These are phyloP conservation scores for Threskiornis aethiopicus DNA, from an alignment of 2,797 vertebrate species.

Conservation along the genomic window DNA sequence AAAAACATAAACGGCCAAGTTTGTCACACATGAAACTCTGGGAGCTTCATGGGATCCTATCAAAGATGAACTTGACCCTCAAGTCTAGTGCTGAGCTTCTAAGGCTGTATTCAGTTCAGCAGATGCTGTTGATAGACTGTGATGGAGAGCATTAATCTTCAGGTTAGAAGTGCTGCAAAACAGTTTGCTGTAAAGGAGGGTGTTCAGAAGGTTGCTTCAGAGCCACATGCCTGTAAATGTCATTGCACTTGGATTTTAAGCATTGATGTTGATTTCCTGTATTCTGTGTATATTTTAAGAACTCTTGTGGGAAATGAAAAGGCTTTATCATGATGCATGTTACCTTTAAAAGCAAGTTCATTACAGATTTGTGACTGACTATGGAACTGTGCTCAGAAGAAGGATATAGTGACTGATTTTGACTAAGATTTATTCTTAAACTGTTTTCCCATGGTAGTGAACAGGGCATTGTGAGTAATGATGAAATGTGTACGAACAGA, in stretches of 20 bases:
- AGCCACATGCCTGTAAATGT: background rate
- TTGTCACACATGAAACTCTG: background rate
- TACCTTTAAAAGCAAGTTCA: background rate
- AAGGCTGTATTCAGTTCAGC: background rate
- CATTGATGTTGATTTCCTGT: background rate
- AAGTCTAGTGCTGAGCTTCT: background rate
- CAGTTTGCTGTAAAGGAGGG: background rate
- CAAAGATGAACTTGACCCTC: constrained; percentile 12
- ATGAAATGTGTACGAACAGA: background rate
- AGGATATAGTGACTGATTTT: background rate
- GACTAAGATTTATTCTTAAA: background rate
- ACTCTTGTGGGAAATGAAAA: background rate
- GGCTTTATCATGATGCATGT: background rate
- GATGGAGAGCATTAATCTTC: background rate
- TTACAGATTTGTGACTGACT: background rate
- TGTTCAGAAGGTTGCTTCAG: background rate
- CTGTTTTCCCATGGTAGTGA: background rate
- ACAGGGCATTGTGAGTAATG: background rate
- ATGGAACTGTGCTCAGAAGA: background rate
- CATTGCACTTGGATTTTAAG: background rate
- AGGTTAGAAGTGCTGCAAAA: background rate
- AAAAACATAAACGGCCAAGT: background rate
- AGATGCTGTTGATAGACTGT: background rate
- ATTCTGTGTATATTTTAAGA: background rate
- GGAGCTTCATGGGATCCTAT: background rate